Percentiles rank a stretch among this genome's conserved stretches.
Conservation (phyloP, 2,797 vertebrate genomes). For the Mionectes olivaceus region DNA sequence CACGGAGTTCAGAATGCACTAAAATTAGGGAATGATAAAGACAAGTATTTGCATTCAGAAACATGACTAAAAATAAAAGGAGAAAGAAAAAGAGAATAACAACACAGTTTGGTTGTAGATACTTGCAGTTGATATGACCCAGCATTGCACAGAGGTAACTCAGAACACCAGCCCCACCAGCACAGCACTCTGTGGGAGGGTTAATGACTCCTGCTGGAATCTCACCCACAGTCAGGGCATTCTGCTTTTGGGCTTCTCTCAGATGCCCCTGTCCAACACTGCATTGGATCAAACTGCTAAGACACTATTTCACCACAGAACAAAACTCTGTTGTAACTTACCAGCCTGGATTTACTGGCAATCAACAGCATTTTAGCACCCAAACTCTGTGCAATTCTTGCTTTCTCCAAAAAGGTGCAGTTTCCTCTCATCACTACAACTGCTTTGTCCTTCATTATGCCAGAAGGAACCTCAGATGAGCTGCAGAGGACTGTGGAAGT, state of each 20-base stretch:
- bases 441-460: conserved; percentile 79
- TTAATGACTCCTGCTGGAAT: neutral
- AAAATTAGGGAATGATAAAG: neutral
- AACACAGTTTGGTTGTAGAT: neutral
- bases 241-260: neutral
- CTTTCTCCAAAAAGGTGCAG: conserved; percentile 88
- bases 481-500: conserved; percentile 83
- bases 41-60: neutral
- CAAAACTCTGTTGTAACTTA: conserved; percentile 47
- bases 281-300: rapidly evolving
- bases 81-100: neutral
- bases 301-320: neutral
- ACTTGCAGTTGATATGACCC: neutral
- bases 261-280: neutral
- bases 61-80: neutral
- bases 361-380: conserved; percentile 87
- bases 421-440: conserved; percentile 86
- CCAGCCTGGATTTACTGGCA: conserved; percentile 78
- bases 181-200: neutral
- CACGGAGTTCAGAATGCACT: neutral
- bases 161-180: neutral
- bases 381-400: conserved; percentile 81
- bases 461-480: conserved; percentile 72
- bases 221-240: neutral
- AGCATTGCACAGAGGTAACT: neutral